Evolutionary conservation across 1,140 invertebrate genomes (phyloP).

Genomic region (Megalopta genalis): DNA sequence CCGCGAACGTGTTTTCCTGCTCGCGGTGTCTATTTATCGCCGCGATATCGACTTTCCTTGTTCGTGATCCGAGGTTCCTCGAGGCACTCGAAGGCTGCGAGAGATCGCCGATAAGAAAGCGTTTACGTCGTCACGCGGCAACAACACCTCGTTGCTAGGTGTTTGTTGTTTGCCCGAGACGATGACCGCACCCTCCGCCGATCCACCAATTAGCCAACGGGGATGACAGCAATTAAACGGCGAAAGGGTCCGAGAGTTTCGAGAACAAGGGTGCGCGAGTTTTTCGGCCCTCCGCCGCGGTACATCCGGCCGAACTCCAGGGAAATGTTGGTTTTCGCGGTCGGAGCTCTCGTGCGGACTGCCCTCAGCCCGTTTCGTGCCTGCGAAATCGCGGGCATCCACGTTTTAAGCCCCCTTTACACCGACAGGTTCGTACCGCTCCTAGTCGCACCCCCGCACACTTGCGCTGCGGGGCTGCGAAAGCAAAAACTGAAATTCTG

Average conservation of each 20-base stretch:
- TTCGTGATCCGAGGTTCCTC: no score
- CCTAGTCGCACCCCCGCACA: no score
- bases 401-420: background rate
- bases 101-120: conserved; percentile 2
- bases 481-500: no score
- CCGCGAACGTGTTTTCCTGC: background rate
- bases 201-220: background rate
- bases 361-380: background rate
- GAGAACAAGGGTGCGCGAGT: background rate
- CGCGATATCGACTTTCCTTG: background rate
- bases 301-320: background rate
- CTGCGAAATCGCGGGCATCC: background rate
- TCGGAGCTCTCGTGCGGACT: background rate
- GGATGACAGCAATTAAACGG: background rate
- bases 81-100: background rate
- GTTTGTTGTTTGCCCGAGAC: conserved; percentile 62
- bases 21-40: conserved; percentile 24
- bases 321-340: background rate
- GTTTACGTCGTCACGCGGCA: conserved; percentile 52
- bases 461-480: no score
- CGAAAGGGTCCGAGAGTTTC: background rate
- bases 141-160: conserved; percentile 72
- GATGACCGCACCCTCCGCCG: conserved; percentile 35
- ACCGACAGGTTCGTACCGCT: background rate
- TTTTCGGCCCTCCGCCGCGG: background rate